Evolutionary conservation across 2,797 vertebrate genomes (phyloP).

Genomic region (Cynodonichthys magdalenae): DNA sequence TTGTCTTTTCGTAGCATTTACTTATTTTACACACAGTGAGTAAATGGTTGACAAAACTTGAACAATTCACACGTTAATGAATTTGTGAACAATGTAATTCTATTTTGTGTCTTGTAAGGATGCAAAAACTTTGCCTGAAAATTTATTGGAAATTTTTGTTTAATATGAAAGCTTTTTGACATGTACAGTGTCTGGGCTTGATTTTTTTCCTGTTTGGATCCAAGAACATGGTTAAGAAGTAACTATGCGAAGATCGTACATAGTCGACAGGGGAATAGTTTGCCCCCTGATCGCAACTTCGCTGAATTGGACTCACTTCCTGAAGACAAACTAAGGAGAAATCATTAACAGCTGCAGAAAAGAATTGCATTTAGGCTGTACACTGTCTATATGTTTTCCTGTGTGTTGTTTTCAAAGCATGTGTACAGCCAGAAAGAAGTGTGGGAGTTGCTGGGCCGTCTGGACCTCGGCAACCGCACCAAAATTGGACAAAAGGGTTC

Average conservation of each 20-base stretch:
- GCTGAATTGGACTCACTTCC: too few species aligned
- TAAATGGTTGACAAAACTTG: too few species aligned
- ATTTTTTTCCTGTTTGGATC: too few species aligned
- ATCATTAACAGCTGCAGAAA: background rate
- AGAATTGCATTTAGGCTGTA: too few species aligned
- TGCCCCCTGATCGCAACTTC: background rate
- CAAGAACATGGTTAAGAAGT: background rate
- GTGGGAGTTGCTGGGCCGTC: constrained; percentile 90
- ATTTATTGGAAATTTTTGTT: too few species aligned
- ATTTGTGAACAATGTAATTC: too few species aligned
- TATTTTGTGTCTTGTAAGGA: too few species aligned
- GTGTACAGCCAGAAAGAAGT: constrained; percentile 94
- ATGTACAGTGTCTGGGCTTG: too few species aligned
- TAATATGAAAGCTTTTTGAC: too few species aligned
- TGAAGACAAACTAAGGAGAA: background rate
- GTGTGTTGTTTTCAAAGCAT: constrained; percentile 79
- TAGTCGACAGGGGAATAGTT: background rate
- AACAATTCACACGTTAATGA: too few species aligned
- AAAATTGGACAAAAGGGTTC: constrained; percentile 95
- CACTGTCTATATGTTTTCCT: background rate
- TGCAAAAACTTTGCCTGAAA: too few species aligned
- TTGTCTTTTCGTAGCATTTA: constrained; percentile 18
- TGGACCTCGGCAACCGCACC: constrained; percentile 94
- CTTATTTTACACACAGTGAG: too few species aligned
- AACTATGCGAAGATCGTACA: background rate